A percentile compares a stretch with the other conserved stretches of the same genome.
These are phyloP conservation scores for Smittia aterrima DNA, from an alignment of 2,888 invertebrate genomes.

Conservation along the genomic window DNA sequence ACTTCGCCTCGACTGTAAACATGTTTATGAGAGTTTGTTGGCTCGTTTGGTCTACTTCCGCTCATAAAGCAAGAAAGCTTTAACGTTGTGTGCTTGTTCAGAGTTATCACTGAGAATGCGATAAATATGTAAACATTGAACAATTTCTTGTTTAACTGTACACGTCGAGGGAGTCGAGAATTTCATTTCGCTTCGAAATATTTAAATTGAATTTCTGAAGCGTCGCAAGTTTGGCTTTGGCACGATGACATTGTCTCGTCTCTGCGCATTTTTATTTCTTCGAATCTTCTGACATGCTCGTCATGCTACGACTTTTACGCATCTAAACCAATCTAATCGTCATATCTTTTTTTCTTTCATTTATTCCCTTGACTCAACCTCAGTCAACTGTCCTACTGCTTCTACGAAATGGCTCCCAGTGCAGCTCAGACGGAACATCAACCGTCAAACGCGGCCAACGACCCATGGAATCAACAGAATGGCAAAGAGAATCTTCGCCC, in stretches of 20 bases:
- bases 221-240: background rate
- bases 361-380: too few species aligned
- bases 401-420: constrained; percentile 58
- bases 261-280: background rate
- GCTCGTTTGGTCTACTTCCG: too few species aligned
- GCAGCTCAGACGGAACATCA: constrained; percentile 47
- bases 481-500: constrained; percentile 71
- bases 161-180: too few species aligned
- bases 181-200: background rate
- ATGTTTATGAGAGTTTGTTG: too few species aligned
- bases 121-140: too few species aligned
- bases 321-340: background rate
- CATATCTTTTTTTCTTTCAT: background rate
- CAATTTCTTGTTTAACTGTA: too few species aligned
- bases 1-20: too few species aligned
- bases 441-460: constrained; percentile 10
- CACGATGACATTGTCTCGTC: background rate
- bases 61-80: too few species aligned
- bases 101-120: too few species aligned
- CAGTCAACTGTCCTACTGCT: constrained; percentile 55
- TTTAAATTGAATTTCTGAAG: constrained; percentile 4
- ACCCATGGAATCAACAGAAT: constrained; percentile 33
- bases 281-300: background rate
- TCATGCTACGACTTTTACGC: background rate
- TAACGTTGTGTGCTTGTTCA: too few species aligned